Conservation (phyloP, 2,888 invertebrate genomes). For the Mythimna impura region DNA sequence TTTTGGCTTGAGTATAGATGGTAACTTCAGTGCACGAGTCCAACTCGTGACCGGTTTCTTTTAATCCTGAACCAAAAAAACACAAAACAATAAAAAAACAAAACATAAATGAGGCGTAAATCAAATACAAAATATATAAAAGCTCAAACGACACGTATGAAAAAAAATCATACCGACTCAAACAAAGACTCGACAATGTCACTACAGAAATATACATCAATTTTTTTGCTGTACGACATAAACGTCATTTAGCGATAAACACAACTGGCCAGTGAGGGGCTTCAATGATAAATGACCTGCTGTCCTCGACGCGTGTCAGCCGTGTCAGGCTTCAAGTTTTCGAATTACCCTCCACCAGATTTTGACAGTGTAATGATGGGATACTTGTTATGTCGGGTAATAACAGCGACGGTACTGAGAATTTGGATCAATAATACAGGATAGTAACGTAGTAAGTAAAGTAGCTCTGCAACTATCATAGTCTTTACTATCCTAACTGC, state of each 20-base stretch:
- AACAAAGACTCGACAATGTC: slow-evolving; percentile 16
- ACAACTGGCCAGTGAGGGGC: slow-evolving; percentile 57
- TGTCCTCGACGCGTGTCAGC: slow-evolving; percentile 52
- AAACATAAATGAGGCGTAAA: too few species aligned
- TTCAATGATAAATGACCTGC: slow-evolving; percentile 58
- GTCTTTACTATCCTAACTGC: too few species aligned
- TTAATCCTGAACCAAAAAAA: too few species aligned
- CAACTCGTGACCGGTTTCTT: too few species aligned
- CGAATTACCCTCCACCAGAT: slow-evolving; percentile 50
- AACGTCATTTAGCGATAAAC: slow-evolving; percentile 53
- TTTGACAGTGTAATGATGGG: slow-evolving; percentile 44
- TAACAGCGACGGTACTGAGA: neutral
- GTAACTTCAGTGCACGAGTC: too few species aligned
- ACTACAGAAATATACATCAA: slow-evolving; percentile 24
- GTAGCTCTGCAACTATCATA: too few species aligned
- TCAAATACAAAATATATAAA: neutral
- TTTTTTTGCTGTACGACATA: slow-evolving; percentile 47
- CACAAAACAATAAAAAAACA: too few species aligned
- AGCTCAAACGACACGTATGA: neutral
- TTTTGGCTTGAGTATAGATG: too few species aligned
- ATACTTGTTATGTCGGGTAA: slow-evolving; percentile 3
- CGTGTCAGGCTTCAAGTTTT: slow-evolving; percentile 58
- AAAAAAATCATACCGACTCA: neutral
- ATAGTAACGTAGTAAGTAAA: too few species aligned
- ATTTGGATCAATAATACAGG: too few species aligned